A percentile compares a stretch with the other conserved stretches of the same genome.
Evolutionary conservation across 1,140 invertebrate genomes (phyloP).

Genomic region (Oedothorax gibbosus): DNA sequence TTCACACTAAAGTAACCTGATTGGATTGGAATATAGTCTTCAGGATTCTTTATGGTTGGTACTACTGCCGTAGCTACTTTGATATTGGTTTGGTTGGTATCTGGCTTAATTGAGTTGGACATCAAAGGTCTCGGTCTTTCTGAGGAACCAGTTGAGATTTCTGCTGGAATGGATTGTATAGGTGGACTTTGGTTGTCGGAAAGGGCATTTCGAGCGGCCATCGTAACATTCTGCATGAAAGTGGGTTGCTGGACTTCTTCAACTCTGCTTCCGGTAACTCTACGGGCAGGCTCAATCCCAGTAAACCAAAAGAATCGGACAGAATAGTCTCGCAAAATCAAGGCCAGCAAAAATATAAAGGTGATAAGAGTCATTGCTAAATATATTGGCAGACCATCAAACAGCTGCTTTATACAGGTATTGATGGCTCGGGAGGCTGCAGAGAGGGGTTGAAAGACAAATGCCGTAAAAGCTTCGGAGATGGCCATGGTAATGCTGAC

Average conservation of each 20-base stretch:
- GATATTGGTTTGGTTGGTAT: no score
- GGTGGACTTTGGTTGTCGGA: no score
- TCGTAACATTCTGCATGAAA: no score
- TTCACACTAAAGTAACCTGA: no score
- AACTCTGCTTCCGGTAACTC: constrained; percentile 12
- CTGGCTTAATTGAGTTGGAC: no score
- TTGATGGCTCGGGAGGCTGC: constrained; percentile 3
- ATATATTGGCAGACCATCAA: constrained; percentile 11
- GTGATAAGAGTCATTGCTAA: neutral
- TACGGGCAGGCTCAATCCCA: constrained; percentile 17
- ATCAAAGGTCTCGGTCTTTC: no score
- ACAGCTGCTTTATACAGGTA: neutral
- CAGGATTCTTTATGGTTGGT: no score
- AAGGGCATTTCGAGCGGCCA: no score
- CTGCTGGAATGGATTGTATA: no score
- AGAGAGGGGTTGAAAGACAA: constrained; percentile 10
- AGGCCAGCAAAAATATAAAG: constrained; percentile 3
- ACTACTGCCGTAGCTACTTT: no score
- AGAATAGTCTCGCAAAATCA: constrained; percentile 19
- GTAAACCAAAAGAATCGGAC: constrained; percentile 32
- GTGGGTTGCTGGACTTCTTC: constrained; percentile 4
- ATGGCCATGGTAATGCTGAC: constrained; percentile 20
- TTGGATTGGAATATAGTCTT: no score
- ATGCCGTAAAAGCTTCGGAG: constrained; percentile 3
- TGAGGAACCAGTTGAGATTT: no score